A percentile compares a stretch with the other conserved stretches of the same genome.
phyloP scores from a whole-genome alignment of 2,888 invertebrate genomes.

The Napeogenes inachia region DNA sequence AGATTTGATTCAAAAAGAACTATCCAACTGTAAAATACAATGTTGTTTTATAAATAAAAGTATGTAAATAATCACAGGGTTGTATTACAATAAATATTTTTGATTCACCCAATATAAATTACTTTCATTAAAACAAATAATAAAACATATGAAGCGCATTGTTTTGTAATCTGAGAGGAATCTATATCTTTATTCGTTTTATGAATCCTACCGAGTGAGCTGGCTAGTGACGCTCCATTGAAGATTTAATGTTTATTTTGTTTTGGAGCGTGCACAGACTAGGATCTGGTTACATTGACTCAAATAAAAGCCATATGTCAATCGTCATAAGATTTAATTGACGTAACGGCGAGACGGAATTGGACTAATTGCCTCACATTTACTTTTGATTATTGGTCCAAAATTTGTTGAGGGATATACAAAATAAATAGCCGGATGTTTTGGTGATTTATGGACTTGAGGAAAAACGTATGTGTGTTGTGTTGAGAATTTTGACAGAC shows the following conservation, averaged over 20 bases:
- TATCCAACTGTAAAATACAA: not conserved
- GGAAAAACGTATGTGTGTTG: conserved; percentile 5
- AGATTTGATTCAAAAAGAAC: not conserved
- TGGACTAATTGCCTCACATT: conserved; percentile 29
- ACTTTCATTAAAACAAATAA: conserved; percentile 34
- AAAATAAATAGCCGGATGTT: conserved; percentile 21
- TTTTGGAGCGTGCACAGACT: conserved; percentile 28
- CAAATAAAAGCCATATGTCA: conserved; percentile 61
- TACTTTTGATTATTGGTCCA: conserved; percentile 37
- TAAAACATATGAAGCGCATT: conserved; percentile 37
- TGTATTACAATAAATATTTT: no score
- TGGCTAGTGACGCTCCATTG: conserved; percentile 54
- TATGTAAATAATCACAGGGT: no score
- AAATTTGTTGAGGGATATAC: conserved; percentile 28
- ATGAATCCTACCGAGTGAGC: conserved; percentile 56
- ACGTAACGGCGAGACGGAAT: conserved; percentile 37
- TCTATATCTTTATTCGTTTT: conserved; percentile 68
- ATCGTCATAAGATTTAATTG: conserved; percentile 55
- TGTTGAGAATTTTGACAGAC: not conserved
- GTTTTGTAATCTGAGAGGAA: conserved; percentile 67
- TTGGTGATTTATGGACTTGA: conserved; percentile 16
- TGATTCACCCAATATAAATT: no score
- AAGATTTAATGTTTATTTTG: conserved; percentile 61
- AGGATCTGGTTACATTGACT: conserved; percentile 34
- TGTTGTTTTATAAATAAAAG: conserved; percentile 8